Evolutionary conservation across 2,888 invertebrate genomes (phyloP), one percentile per base, ranked within the genome.

Genomic region (Germaria angustata): DNA sequence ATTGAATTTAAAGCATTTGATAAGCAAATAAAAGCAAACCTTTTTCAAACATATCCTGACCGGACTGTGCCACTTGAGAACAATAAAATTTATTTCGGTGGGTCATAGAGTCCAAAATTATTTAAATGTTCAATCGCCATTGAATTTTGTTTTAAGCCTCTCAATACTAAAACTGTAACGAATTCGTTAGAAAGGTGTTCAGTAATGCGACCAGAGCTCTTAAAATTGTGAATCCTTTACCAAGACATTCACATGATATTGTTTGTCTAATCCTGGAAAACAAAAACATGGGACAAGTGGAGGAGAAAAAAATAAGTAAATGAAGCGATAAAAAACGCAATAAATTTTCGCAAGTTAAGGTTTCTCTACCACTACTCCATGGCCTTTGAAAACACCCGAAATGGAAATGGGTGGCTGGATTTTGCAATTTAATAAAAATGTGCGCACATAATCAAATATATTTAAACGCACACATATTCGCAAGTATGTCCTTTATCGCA

Each of bases 391-490:
- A n/a, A 39, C 9, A 28, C 15, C 36, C 44, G 24, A 76, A 76
- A 59, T 68, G 76, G 71, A 75, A 69, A 69, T 76, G 66, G 71
- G 80, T 79, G 61, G 61, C 75, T 36, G 63, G 46, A 75, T 51
- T 80, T 77, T 84, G 88, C 88, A 89, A 89, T 89, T 90, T 89
- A 89, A 89, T 89, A 90, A 88, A 87, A 88, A 86, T 80, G 65
- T 65, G 77, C 78, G 75, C 84, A 86, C 85, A 84, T 75, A 75
- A 81, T 46, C 66, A 73, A 49, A 72, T 73, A 75, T 61, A 13
- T 65, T 65, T 55, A 69, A 57, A 53, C 51, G 41, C 36, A 66
- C 59, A 53, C 69, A 1, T 11, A 39, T 13, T 13, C 13, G 6
- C 36, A 17, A 34, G 32, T 34, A 34, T 69, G 69, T 41, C 22